A percentile compares a stretch with the other conserved stretches of the same genome.
phyloP scores from a whole-genome alignment of 2,888 invertebrate genomes.

The Zygogramma bicolorata region DNA sequence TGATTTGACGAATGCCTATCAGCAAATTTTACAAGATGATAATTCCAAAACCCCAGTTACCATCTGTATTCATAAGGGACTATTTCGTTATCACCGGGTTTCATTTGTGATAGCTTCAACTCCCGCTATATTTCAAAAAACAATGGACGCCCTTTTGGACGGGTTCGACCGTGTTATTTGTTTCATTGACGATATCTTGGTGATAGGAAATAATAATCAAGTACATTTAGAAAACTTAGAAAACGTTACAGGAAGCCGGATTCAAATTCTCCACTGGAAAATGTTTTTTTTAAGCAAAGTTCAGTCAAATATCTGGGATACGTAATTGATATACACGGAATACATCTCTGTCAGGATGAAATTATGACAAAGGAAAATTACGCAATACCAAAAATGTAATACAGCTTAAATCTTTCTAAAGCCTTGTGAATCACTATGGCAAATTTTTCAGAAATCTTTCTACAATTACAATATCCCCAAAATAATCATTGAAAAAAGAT shows the following conservation, averaged over 20 bases:
- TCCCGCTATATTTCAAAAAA: neutral
- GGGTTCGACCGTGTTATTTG: neutral
- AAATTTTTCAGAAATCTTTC: neutral
- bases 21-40: no score
- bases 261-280: neutral
- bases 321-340: neutral
- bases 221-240: neutral
- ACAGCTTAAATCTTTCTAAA: neutral
- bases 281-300: neutral
- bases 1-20: no score
- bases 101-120: neutral
- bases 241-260: neutral
- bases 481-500: neutral
- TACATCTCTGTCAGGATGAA: neutral
- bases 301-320: neutral
- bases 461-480: neutral
- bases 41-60: no score
- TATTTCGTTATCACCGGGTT: neutral
- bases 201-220: neutral
- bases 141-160: no score
- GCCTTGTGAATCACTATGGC: no score
- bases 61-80: neutral
- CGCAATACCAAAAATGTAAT: neutral
- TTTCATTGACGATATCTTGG: neutral
- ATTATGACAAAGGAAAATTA: neutral